Conservation (phyloP, 1,140 invertebrate genomes). For the Ylistrum balloti region DNA sequence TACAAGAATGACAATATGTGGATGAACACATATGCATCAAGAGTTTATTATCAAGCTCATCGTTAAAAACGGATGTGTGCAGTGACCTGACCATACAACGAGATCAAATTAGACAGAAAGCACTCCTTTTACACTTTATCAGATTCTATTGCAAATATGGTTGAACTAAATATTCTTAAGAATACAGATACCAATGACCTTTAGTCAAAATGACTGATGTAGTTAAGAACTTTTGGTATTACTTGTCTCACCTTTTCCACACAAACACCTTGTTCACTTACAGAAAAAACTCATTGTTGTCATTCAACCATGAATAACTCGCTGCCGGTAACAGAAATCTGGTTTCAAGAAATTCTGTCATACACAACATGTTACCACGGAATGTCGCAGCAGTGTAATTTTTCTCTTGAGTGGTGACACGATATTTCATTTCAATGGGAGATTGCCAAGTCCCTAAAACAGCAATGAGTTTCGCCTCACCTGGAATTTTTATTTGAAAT, state of each 20-base stretch:
- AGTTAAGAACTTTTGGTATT: neutral
- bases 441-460: neutral
- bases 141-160: neutral
- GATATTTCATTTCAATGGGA: constrained; percentile 39
- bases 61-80: neutral
- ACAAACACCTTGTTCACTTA: neutral
- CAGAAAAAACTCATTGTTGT: constrained; percentile 35
- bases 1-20: neutral
- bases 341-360: constrained; percentile 1
- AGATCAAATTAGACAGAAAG: neutral
- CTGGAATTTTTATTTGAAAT: constrained; percentile 28
- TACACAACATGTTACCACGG: neutral
- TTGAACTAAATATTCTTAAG: neutral
- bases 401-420: constrained; percentile 32
- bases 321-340: constrained; percentile 25
- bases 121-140: neutral
- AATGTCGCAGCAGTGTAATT: neutral
- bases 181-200: neutral
- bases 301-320: neutral
- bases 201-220: neutral
- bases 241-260: neutral
- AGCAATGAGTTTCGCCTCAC: constrained; percentile 30
- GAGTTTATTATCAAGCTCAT: neutral
- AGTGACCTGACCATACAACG: neutral
- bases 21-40: neutral